phyloP scores from a whole-genome alignment of 92 coral and sea anemone species.

The Galaxea fascicularis region DNA sequence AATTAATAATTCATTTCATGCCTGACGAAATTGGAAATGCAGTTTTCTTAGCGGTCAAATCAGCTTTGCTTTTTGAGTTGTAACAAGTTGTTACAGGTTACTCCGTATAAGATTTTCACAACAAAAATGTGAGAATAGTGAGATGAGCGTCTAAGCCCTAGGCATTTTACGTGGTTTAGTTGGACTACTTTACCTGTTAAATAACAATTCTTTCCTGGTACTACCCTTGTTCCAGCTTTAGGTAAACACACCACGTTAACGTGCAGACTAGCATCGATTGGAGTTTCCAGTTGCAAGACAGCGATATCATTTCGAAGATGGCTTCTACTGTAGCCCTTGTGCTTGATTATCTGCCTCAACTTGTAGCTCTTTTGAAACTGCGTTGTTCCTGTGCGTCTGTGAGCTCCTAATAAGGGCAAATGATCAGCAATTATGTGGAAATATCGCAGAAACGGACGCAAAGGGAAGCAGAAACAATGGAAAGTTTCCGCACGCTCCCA shows the following conservation, averaged over 20 bases:
- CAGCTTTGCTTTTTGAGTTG: too few species aligned
- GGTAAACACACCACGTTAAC: slow-evolving; percentile 75
- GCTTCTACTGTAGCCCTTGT: slow-evolving; percentile 54
- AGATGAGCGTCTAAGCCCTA: too few species aligned
- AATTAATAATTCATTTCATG: too few species aligned
- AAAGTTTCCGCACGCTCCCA: too few species aligned
- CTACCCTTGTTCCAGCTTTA: slow-evolving; percentile 45
- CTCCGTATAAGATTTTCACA: too few species aligned
- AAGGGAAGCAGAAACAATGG: neutral
- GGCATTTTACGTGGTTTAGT: too few species aligned
- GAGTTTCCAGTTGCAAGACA: slow-evolving; percentile 52
- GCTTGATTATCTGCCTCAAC: slow-evolving; percentile 47
- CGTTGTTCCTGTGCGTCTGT: slow-evolving; percentile 59
- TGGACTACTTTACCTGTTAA: slow-evolving; percentile 61
- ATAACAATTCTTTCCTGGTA: slow-evolving; percentile 57
- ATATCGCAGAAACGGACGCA: too few species aligned
- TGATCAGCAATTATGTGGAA: neutral
- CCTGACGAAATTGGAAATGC: too few species aligned
- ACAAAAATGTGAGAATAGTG: too few species aligned
- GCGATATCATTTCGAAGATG: slow-evolving; percentile 74
- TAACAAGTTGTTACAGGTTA: too few species aligned
- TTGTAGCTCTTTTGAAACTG: slow-evolving; percentile 60
- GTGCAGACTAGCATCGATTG: slow-evolving; percentile 30
- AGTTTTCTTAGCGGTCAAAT: too few species aligned
- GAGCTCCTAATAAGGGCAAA: slow-evolving; percentile 52